Base-by-base conservation (phyloP, 2,888 invertebrate species). In the Xestia c-nigrum region DNA sequence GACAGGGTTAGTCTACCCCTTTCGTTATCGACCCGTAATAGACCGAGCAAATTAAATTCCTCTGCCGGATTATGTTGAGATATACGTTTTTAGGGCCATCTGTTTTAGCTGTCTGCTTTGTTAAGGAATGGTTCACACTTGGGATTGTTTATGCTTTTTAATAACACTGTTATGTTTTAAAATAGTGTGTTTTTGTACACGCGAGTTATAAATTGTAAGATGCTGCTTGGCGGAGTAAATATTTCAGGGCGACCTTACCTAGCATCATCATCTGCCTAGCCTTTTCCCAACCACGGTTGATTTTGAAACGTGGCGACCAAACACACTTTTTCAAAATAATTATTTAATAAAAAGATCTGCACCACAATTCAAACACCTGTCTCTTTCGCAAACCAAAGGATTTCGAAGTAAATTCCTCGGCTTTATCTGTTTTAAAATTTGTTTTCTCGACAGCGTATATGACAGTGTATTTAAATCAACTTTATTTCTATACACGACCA, bases 41-140 rank as follows among this genome's bases (percentile, higher is more conserved):
- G 84, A 90, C 89, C 78, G 73, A 76, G 73, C 80, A 89, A 89
- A 89, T 89, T 89, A 89, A 89, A 89, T 89, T 89, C 89, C 89
- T 89, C 64, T 16, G 80, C 40, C 38, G 76, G 83, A 85, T 89
- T 84, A 88, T 88, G 81, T 87, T 84, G 82, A 89, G 71, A 87
- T 77, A 88, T 88, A 78, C 65, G 72, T 75, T 86, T 87, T 72
- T 68, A 76, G 76, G 64, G 67, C 55, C 74, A 76, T 84, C 52
- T 77, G 73, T 84, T 78, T 70, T 47, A 76, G 61, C 70, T 67
- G 52, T 71, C 64, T 67, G 78, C 72, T 83, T 78, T 59, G 76
- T 75, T 68, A 85, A 69, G 47, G 59, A 40, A 57, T 59, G 70
- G 50, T 47, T 65, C n/a, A 76, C 24, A 63, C 40, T 71, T 50